Percentiles rank a stretch among this genome's conserved stretches.
Evolutionary conservation across 2,888 invertebrate species (phyloP).

Genomic region (Minunthozetes semirufus): DNA sequence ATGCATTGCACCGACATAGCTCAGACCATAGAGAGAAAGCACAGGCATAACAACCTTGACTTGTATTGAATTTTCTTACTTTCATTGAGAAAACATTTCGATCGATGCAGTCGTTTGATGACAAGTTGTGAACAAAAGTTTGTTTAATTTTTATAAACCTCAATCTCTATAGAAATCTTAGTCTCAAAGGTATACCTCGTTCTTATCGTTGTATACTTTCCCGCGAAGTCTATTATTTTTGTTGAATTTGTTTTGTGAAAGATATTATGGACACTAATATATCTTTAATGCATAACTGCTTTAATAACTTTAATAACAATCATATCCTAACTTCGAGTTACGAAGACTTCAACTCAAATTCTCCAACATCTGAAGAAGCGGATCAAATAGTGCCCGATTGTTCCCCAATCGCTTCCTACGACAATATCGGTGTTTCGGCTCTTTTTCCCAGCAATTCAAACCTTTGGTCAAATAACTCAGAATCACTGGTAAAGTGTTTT

Average conservation of each 20-base stretch:
- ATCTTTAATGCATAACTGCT: neutral
- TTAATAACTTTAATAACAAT: slow-evolving; percentile 11
- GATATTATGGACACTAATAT: neutral
- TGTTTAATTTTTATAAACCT: neutral
- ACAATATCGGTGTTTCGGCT: slow-evolving; percentile 1
- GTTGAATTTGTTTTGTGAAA: neutral
- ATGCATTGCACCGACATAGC: neutral
- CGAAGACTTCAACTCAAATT: slow-evolving; percentile 22
- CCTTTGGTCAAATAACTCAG: neutral
- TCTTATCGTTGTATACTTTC: neutral
- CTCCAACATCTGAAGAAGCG: slow-evolving; percentile 37
- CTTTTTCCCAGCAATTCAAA: slow-evolving; percentile 1
- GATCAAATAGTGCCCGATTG: slow-evolving; percentile 42
- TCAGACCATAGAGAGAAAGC: neutral
- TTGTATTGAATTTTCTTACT: slow-evolving; percentile 7
- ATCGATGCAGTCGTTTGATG: slow-evolving; percentile 6
- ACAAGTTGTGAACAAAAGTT: neutral
- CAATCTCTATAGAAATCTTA: neutral
- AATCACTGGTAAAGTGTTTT: neutral
- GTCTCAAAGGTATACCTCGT: neutral
- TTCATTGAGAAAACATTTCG: slow-evolving; percentile 17
- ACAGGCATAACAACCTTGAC: slow-evolving; percentile 15
- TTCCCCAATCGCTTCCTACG: neutral
- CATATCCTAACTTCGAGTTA: neutral
- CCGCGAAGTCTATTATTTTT: neutral